Base-by-base conservation (phyloP, 2,113 vertebrate species). In the Spermophilus dauricus region DNA sequence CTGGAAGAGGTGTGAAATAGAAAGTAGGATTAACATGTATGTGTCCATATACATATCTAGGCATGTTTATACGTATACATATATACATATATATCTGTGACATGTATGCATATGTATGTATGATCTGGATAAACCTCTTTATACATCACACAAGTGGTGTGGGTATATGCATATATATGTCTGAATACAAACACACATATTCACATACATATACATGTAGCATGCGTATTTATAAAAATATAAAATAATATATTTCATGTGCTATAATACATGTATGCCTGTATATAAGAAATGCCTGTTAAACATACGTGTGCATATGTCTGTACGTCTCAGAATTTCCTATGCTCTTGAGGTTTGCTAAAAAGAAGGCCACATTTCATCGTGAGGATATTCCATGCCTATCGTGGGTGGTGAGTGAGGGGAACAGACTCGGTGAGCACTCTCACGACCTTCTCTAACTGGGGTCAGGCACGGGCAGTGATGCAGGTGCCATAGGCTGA, bases 401-500 rank as follows among this genome's bases (percentile, higher is more conserved):
- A 1, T 63, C 56, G 39, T 63, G 8, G 8, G 2, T 24, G 37
- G n/a, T n/a, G 65, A 78, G 69, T 13, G 37, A 28, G 73, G 13
- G 12, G 5, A 84, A 32, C 7, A 9, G 4, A 32, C 22, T 67
- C 28, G n/a, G 16, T 53, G 34, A 42, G 5, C n/a, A 39, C 8
- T 32, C 10, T 14, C 30, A 51, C 16, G 18, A 18, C 22, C 22
- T 16, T 63, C 39, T n/a, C 28, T 51, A 34, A 37, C 53, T 73
- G 42, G 42, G 34, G 39, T 32, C 70, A 16, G 69, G 53, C 63
- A 2, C 18, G 3, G 14, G 37, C 84, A 9, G 16, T 2, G 2
- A 12, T 34, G 2, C 4, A 0, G 1, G 10, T 69, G 56, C 2
- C 63, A 8, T 37, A 24, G 8, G 8, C 24, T 18, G 17, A 20